These are phyloP conservation scores for Brachionus rubens DNA, from an alignment of 1,140 invertebrate species.

Conservation along the genomic window DNA sequence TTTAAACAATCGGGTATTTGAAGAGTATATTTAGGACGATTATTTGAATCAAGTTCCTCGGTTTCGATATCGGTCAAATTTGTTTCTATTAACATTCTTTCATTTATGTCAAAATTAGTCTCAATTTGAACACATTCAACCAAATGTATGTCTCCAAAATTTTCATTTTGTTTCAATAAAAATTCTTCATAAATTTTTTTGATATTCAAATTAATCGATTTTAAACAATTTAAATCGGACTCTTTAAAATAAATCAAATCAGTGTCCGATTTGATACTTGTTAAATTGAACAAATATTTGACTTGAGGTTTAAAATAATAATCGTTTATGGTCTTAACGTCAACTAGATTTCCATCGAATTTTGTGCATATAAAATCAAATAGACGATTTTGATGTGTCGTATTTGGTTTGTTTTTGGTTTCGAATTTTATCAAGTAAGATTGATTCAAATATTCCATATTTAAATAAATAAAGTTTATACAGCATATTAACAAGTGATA, in stretches of 20 bases:
- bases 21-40: not conserved
- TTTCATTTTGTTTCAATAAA: not conserved
- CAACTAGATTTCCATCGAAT: constrained; percentile 1
- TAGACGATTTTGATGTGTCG: too few relatives aligned
- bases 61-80: too few relatives aligned
- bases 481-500: constrained; percentile 22
- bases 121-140: not conserved
- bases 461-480: constrained; percentile 10
- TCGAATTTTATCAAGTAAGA: not conserved
- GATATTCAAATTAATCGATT: not conserved
- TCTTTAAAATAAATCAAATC: not conserved
- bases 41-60: too few relatives aligned
- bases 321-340: constrained; percentile 18
- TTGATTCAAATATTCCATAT: not conserved
- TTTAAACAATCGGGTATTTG: not conserved
- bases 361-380: constrained; percentile 10
- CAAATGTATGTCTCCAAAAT: not conserved
- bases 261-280: not conserved
- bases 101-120: too few relatives aligned
- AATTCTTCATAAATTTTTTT: not conserved
- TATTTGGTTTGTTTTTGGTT: not conserved
- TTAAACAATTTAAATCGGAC: not conserved
- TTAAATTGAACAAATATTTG: not conserved
- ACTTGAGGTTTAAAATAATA: constrained; percentile 32
- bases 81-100: too few relatives aligned